Percentiles rank a stretch among this genome's conserved stretches.
These are phyloP conservation scores for Cyclina sinensis DNA, from an alignment of 1,140 invertebrate species.

Conservation along the genomic window DNA sequence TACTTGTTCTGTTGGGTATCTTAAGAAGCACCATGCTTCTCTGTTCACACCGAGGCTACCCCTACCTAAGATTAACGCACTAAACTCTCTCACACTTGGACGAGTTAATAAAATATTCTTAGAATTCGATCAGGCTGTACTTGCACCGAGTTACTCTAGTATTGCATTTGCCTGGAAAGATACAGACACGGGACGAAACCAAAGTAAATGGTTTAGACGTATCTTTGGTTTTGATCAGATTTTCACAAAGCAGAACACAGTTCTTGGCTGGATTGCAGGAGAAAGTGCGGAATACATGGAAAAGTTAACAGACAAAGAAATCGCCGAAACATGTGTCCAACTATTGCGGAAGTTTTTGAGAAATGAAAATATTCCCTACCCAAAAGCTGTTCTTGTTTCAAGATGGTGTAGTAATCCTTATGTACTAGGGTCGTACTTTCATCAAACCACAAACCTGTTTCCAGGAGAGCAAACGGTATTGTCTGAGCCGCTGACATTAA, in stretches of 20 bases:
- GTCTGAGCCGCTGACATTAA: background rate
- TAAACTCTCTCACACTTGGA: constrained; percentile 24
- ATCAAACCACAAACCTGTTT: constrained; percentile 2
- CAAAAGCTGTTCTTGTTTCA: constrained; percentile 21
- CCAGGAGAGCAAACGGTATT: constrained; percentile 28
- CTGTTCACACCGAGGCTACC: constrained; percentile 32
- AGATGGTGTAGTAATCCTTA: constrained; percentile 54
- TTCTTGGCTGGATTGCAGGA: constrained; percentile 34
- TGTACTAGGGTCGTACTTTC: constrained; percentile 21
- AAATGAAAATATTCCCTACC: background rate
- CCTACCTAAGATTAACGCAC: background rate
- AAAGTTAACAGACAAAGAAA: constrained; percentile 35
- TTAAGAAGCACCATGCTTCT: constrained; percentile 35
- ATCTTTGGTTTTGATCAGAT: constrained; percentile 53
- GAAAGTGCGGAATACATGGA: constrained; percentile 58
- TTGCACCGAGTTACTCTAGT: constrained; percentile 16
- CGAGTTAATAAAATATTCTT: constrained; percentile 58
- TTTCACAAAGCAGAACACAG: constrained; percentile 22
- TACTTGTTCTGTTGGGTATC: constrained; percentile 41
- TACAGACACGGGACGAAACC: background rate
- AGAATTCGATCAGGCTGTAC: constrained; percentile 12
- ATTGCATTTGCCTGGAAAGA: constrained; percentile 48
- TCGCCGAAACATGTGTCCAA: constrained; percentile 22
- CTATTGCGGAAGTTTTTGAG: constrained; percentile 34
- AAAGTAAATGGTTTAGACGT: constrained; percentile 29